Evolutionary conservation across 1,140 invertebrate species (phyloP).

Genomic region (Oscheius sp.): DNA sequence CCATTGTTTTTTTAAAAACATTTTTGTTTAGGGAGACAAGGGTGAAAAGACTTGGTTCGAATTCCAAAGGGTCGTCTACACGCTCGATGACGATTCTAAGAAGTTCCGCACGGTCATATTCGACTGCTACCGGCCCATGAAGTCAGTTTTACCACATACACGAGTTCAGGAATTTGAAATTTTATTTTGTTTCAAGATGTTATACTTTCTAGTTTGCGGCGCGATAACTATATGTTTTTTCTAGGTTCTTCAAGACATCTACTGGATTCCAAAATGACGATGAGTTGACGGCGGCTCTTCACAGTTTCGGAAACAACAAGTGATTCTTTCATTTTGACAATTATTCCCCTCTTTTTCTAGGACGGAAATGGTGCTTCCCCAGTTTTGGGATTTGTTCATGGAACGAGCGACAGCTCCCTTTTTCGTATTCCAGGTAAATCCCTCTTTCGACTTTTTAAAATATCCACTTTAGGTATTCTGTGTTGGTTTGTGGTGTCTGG

Average conservation of each 20-base stretch:
- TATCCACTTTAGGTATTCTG: constrained; percentile 80
- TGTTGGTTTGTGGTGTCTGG: constrained; percentile 94
- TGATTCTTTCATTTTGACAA: constrained; percentile 20
- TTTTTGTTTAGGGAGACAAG: constrained; percentile 46
- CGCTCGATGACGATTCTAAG: constrained; percentile 47
- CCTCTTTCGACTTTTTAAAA: constrained; percentile 16
- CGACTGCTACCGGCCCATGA: constrained; percentile 40
- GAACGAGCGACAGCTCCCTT: constrained; percentile 97
- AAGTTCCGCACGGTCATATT: constrained; percentile 50
- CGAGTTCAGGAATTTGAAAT: background rate
- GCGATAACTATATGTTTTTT: background rate
- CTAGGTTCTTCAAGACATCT: constrained; percentile 11
- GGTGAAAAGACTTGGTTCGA: constrained; percentile 50
- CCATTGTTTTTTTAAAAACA: constrained; percentile 16
- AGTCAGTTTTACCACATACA: background rate
- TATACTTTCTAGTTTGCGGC: background rate
- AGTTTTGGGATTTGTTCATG: constrained; percentile 91
- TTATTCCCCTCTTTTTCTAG: constrained; percentile 65
- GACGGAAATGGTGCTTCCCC: constrained; percentile 84
- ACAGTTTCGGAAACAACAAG: constrained; percentile 54
- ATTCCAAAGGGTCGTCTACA: constrained; percentile 59
- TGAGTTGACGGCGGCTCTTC: constrained; percentile 36
- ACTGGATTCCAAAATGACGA: constrained; percentile 53
- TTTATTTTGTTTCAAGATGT: background rate
- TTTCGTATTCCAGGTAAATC: constrained; percentile 75